Base-by-base conservation (phyloP, 2,113 vertebrate species). In the Mormyrus lacerda region DNA sequence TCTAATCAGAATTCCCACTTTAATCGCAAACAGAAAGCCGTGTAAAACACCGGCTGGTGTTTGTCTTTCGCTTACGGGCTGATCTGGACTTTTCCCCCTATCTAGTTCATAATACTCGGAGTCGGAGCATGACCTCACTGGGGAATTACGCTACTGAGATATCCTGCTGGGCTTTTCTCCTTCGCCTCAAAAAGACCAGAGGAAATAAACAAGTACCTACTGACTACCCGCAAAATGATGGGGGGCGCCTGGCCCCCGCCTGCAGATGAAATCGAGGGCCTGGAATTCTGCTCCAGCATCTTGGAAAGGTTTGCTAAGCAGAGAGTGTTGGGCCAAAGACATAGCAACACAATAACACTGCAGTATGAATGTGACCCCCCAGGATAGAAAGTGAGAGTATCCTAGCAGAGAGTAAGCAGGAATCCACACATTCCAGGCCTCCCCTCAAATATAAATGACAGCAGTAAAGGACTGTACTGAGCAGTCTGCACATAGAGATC, bases 101-200 rank as follows among this genome's bases (percentile, higher is more conserved):
- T 87, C 48, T 27, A 13, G 11, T 31, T 27, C 10, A 27, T 19
- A 55, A 87, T 24, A 48, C 65, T 85, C 90, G 42, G 91, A 90
- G 89, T 89, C 35, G 88, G 65, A 89, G 90, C 90, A 90, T 90
- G 79, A 88, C 86, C 89, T 50, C 69, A 47, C 27, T 11, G 47
- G 69, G 73, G 31, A 51, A 91, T 24, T 92, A 92, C 85, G 85
- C 83, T 13, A 24, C 90, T 44, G 27, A 4, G 90, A 90, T 92
- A 90, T 69, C 91, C 55, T 87, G 89, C 89, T 91, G 90, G 9
- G 21, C 35, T 87, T 69, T 88, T 88, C 61, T 87, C 7, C 35
- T 44, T 31, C 65, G 44, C 58, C 39, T 48, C 19, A 45, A 42
- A 88, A 88, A 73, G 35, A 53, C 19, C 51, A 69, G 24, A 21